Evolutionary conservation across 1,140 invertebrate genomes (phyloP).

Genomic region (Pseudomyrmex concolor): DNA sequence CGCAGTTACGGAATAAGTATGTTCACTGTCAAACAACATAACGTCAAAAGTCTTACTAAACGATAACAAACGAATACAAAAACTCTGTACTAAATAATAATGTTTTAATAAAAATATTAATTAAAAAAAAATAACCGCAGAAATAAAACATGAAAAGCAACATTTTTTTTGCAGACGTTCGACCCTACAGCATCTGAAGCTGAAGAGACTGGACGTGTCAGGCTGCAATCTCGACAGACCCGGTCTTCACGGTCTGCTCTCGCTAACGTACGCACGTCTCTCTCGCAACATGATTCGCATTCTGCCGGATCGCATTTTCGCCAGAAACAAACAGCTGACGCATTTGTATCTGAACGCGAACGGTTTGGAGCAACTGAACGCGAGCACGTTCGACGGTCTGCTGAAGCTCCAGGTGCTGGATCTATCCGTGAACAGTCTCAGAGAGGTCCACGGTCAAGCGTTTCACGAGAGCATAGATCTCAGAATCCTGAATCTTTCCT

Average conservation of each 20-base stretch:
- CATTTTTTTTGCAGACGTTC: slow-evolving; percentile 80
- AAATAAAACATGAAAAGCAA: background rate
- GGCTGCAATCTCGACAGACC: slow-evolving; percentile 88
- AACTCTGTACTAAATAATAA: background rate
- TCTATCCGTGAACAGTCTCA: slow-evolving; percentile 88
- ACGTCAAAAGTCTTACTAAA: background rate
- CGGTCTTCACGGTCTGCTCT: slow-evolving; percentile 87
- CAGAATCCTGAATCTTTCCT: slow-evolving; percentile 87
- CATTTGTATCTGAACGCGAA: slow-evolving; percentile 88
- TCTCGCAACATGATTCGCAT: slow-evolving; percentile 87
- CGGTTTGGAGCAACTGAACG: slow-evolving; percentile 85
- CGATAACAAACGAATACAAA: background rate
- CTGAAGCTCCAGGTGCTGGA: slow-evolving; percentile 87
- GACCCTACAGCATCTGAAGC: slow-evolving; percentile 78
- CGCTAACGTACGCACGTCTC: slow-evolving; percentile 85
- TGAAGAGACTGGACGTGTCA: slow-evolving; percentile 87
- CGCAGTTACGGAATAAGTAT: no score
- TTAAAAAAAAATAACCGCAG: background rate
- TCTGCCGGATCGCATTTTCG: slow-evolving; percentile 86
- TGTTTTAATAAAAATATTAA: background rate
- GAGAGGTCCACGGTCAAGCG: slow-evolving; percentile 84
- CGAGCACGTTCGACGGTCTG: slow-evolving; percentile 75
- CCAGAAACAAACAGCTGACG: slow-evolving; percentile 86
- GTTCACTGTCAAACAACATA: slow-evolving; percentile 2
- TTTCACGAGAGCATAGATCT: slow-evolving; percentile 86